Base-by-base conservation (phyloP, 2,113 vertebrate genomes). In the Gobiocypris rarus region DNA sequence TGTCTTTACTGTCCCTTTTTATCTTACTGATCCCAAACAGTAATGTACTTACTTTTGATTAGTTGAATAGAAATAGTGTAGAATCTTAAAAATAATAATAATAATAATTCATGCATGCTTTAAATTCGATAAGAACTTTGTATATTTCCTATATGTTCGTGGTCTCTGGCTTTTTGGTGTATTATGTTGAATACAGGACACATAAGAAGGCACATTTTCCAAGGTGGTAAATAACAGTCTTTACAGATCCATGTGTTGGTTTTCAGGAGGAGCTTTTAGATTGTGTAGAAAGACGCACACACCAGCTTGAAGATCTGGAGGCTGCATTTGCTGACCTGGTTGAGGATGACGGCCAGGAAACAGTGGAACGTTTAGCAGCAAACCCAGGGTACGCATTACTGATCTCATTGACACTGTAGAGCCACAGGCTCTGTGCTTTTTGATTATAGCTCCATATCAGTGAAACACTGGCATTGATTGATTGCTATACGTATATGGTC, bases 301-400 rank as follows among this genome's bases (percentile, higher is more conserved):
- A 81, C 85, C 97, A 99, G 77, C 90, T 99, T 50, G 98, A 99
- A 92, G 97, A 98, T 78, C 93, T 99, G 82, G 98, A 99, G 92
- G 96, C 95, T 26, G 93, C 94, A 0, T 99, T 99, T 88, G 97
- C 96, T 4, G 97, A 99, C 85, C 91, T 99, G 26, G 93, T 98
- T 73, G 97, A 99, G 48, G 94, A 90, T 9, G 97, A 99, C 79
- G 88, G 94, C 0, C 95, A 97, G 19, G 96, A 96, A 89, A 95
- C 93, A 0, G 43, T 98, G 0, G 86, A 90, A 26, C 95, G 95
- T 89, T 97, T 95, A 96, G 95, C 96, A 84, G 91, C 90, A 0
- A 95, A 94, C 81, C 95, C 95, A 14, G 94, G 97, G 97, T 94
- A 86, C 0, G 48, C 15, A 9, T 59, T 48, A 56, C 22, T 41